Conservation (phyloP, 2,797 vertebrate genomes). For the Sylvilagus floridanus region DNA sequence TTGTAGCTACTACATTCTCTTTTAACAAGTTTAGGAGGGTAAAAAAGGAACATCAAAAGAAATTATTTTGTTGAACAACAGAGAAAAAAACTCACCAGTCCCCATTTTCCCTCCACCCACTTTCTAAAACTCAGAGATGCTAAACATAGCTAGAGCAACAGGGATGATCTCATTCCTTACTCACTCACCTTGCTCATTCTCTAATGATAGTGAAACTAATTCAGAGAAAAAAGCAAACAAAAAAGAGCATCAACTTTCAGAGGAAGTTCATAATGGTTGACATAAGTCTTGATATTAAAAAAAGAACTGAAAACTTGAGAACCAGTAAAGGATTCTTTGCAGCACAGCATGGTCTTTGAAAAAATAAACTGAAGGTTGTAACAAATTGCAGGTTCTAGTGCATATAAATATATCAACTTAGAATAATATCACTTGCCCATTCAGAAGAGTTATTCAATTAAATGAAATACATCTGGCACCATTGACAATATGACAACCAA, state of each 20-base stretch:
- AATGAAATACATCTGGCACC: background rate
- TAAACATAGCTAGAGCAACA: conserved; percentile 49
- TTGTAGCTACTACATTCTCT: conserved; percentile 8
- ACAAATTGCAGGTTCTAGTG: background rate
- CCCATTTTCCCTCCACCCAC: background rate
- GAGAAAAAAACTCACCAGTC: background rate
- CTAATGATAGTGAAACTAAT: conserved; percentile 33
- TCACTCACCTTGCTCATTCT: background rate
- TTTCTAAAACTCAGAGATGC: conserved; percentile 47
- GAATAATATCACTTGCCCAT: background rate
- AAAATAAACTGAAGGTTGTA: conserved; percentile 29
- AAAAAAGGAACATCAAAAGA: conserved; percentile 34
- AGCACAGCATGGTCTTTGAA: background rate
- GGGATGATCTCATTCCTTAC: background rate
- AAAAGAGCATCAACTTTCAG: background rate
- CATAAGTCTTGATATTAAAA: background rate
- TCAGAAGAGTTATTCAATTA: conserved; percentile 29
- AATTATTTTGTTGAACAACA: background rate
- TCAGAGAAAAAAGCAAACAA: background rate
- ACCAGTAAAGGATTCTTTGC: background rate
- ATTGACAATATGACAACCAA: background rate
- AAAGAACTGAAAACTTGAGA: background rate
- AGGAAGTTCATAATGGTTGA: background rate
- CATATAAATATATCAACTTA: background rate
- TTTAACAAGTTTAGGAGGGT: background rate